Base-by-base conservation (phyloP, 2,113 vertebrate species). In the Caloenas nicobarica region DNA sequence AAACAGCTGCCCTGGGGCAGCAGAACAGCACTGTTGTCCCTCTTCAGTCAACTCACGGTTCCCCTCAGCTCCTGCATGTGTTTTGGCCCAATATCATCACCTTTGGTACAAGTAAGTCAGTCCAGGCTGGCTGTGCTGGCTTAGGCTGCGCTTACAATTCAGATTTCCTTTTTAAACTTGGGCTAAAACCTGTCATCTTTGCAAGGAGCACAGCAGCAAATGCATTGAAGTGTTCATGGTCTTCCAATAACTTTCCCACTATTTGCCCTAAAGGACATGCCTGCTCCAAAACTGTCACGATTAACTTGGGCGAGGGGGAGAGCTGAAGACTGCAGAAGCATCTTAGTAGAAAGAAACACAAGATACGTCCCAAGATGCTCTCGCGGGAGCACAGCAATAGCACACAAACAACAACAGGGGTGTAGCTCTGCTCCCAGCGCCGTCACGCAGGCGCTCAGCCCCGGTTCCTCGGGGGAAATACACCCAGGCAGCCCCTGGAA, bases 231-330 rank as follows among this genome's bases (percentile, higher is more conserved):
- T 70, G 84, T 62, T 93, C 54, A 26, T 15, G 62, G 84, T 72
- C 87, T 66, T 34, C 81, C 1, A 0, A 36, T 71, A 89, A 89
- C 89, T 89, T 95, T 65, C 69, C 81, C 1, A 1, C 93, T 92
- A 64, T 95, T 95, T 96, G 94, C 96, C 96, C 95, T 96, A 8
- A 87, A 95, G 94, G 94, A 82, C 50, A 54, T 70, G 54, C 73
- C 62, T 96, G 95, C 91, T 96, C 95, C 87, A 80, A 94, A 97
- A 95, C 89, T 95, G 96, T 94, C 93, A 95, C 0, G 0, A 82
- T 58, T 51, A 69, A 61, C 89, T 89, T 26, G 53, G 92, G 82
- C 80, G 50, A 81, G 58, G 36, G 91, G 74, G 62, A 77, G 66
- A 85, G 58, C 0, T 85, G 81, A 72, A 85, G 84, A 38, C 83